Evolutionary conservation across 2,797 vertebrate genomes (phyloP).

Genomic region (Sebastes variabilis): DNA sequence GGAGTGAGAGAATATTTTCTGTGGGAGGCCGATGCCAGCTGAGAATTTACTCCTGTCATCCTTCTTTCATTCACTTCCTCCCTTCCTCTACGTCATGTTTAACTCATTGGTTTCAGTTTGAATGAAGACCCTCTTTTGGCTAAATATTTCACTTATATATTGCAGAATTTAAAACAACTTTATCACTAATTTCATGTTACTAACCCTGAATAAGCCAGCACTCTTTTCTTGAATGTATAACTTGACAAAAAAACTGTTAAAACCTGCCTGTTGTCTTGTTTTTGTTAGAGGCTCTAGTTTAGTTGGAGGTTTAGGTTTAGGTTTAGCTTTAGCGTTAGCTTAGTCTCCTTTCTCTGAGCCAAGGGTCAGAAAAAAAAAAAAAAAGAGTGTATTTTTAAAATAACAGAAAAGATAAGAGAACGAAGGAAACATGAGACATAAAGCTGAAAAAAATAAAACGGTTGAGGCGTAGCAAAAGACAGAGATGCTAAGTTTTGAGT

Average conservation of each 20-base stretch:
- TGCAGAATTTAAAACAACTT: not conserved
- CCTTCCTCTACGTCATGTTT: not conserved
- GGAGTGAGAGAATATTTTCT: constrained; percentile 30
- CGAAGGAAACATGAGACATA: not conserved
- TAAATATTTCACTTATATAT: not conserved
- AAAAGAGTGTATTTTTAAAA: not conserved
- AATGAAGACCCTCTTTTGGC: not conserved
- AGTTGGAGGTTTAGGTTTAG: not conserved
- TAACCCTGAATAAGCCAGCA: not conserved
- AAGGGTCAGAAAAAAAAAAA: not conserved
- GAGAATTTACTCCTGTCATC: constrained; percentile 14
- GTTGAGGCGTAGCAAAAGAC: not conserved
- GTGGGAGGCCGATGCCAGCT: constrained; percentile 42
- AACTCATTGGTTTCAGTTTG: not conserved
- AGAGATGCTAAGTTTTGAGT: not conserved
- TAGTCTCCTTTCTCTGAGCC: not conserved
- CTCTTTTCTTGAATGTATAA: not conserved
- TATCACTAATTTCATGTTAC: not conserved
- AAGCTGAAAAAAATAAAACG: not conserved
- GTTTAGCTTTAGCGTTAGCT: not conserved
- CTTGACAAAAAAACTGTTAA: not conserved
- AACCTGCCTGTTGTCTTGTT: not conserved
- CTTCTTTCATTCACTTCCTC: constrained; percentile 7
- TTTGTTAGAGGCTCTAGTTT: not conserved
- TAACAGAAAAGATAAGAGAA: not conserved